Conservation (phyloP, 2,888 invertebrate species). For the Dicyrtomina minuta region DNA sequence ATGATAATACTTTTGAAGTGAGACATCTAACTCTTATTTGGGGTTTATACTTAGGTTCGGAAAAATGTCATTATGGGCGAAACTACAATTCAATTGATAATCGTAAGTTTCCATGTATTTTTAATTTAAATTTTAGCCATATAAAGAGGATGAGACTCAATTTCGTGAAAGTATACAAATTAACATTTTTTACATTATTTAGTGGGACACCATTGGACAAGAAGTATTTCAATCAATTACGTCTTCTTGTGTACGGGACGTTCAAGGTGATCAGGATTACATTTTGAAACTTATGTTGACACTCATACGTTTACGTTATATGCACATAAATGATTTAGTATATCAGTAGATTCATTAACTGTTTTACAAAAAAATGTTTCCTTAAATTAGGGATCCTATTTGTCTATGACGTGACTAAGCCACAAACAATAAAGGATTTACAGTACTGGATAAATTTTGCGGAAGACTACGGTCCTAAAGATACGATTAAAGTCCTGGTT, state of each 20-base stretch:
- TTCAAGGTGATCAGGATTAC: slow-evolving; percentile 41
- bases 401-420: slow-evolving; percentile 48
- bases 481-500: slow-evolving; percentile 46
- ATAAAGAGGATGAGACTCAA: neutral
- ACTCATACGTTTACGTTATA: too few relatives aligned
- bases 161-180: neutral
- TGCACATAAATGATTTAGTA: too few relatives aligned
- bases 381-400: slow-evolving; percentile 44
- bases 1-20: neutral
- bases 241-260: slow-evolving; percentile 50
- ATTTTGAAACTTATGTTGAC: too few relatives aligned
- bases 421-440: slow-evolving; percentile 43
- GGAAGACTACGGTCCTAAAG: slow-evolving; percentile 45
- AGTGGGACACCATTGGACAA: slow-evolving; percentile 51
- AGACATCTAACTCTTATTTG: neutral
- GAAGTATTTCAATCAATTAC: slow-evolving; percentile 49
- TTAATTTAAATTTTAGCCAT: slow-evolving; percentile 10
- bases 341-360: too few relatives aligned
- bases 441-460: slow-evolving; percentile 51
- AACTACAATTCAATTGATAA: slow-evolving; percentile 44
- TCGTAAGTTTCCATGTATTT: slow-evolving; percentile 32
- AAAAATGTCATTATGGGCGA: slow-evolving; percentile 50
- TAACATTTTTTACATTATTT: neutral
- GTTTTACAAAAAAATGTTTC: too few relatives aligned
- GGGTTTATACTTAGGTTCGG: slow-evolving; percentile 40